Conservation (phyloP, 2,888 invertebrate genomes). For the Drosophila buzzatii region DNA sequence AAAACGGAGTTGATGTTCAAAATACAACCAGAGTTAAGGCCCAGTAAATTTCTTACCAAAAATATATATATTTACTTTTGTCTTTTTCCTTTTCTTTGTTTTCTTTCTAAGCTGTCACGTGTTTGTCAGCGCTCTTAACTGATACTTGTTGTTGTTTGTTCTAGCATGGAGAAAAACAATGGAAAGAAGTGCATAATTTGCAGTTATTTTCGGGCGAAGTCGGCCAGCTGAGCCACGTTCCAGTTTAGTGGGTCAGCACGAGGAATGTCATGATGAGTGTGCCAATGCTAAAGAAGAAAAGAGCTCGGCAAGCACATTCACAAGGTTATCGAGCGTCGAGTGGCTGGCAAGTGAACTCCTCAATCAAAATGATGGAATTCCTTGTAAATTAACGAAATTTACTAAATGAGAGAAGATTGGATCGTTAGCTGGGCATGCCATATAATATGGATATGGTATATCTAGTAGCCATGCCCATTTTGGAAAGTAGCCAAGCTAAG, state of each 20-base stretch:
- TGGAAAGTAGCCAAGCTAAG: conserved; percentile 43
- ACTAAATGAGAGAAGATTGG: background rate
- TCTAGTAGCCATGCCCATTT: conserved; percentile 23
- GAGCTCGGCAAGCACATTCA: background rate
- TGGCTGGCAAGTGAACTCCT: background rate
- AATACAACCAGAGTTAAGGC: background rate
- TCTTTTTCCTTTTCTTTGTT: background rate
- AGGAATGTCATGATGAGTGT: conserved; percentile 36
- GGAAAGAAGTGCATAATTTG: conserved; percentile 43
- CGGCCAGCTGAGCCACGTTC: conserved; percentile 48
- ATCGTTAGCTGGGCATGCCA: background rate
- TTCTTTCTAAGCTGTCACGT: conserved; percentile 40
- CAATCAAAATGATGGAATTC: background rate
- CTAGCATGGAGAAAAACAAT: background rate
- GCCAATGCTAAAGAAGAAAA: conserved; percentile 15
- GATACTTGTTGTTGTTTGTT: conserved; percentile 19
- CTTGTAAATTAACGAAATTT: background rate
- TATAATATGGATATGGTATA: conserved; percentile 7
- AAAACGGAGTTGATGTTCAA: background rate
- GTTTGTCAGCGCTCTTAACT: conserved; percentile 29
- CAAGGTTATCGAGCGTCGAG: conserved; percentile 1
- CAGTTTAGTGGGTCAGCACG: conserved; percentile 51
- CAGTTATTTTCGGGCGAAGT: conserved; percentile 40
- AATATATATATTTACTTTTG: background rate
- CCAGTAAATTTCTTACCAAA: conserved; percentile 11